Conservation (phyloP, 2,888 invertebrate genomes). For the Rhagium mordax region DNA sequence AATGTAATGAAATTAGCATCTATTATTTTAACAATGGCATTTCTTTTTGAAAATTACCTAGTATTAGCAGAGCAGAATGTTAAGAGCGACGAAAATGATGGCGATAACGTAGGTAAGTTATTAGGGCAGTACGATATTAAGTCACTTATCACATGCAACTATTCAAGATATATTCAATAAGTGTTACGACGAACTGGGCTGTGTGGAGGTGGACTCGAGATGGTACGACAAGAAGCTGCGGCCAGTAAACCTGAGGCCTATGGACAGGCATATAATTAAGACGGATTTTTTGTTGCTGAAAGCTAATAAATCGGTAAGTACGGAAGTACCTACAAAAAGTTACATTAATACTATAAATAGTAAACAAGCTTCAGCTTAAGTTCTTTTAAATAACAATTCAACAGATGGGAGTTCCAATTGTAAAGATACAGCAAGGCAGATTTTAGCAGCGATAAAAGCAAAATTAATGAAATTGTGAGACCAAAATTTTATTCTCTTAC, state of each 20-base stretch:
- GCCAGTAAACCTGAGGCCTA: conserved; percentile 66
- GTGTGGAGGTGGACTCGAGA: conserved; percentile 64
- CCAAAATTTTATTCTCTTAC: too few species aligned
- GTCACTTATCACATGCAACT: neutral
- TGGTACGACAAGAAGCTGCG: conserved; percentile 66
- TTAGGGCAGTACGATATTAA: neutral
- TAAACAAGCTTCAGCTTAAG: too few species aligned
- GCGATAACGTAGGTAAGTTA: conserved; percentile 15
- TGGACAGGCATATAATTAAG: conserved; percentile 66
- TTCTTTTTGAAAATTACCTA: conserved; percentile 4
- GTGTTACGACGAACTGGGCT: conserved; percentile 68
- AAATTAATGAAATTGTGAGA: too few species aligned
- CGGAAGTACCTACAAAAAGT: neutral
- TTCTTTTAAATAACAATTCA: too few species aligned
- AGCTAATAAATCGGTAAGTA: conserved; percentile 45
- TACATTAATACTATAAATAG: too few species aligned
- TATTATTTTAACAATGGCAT: conserved; percentile 1
- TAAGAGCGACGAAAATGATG: neutral
- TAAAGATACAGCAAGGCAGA: too few species aligned
- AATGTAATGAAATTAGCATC: conserved; percentile 30
- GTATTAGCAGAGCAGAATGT: neutral
- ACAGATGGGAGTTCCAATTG: too few species aligned
- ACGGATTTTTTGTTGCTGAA: conserved; percentile 67
- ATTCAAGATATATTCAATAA: conserved; percentile 57
- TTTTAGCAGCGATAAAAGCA: too few species aligned